Conservation (phyloP, 2,888 invertebrate genomes). For the Tetheella fluctuosa region DNA sequence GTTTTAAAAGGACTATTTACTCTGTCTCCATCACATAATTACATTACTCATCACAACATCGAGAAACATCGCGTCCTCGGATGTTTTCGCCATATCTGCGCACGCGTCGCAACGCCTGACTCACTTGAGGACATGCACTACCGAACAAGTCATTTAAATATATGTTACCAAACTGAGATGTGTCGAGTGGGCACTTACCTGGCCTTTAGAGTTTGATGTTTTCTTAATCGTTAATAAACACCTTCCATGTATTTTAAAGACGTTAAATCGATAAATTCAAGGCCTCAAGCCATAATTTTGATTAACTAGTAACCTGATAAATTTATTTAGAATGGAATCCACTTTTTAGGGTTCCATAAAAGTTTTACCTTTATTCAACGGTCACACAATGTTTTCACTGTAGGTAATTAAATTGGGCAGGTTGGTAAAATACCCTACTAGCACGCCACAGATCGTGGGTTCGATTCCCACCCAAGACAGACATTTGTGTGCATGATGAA, state of each 20-base stretch:
- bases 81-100: slow-evolving; percentile 68
- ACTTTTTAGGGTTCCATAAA: too few relatives aligned
- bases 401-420: too few relatives aligned
- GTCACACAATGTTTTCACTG: too few relatives aligned
- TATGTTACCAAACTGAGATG: slow-evolving; percentile 27
- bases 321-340: too few relatives aligned
- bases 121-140: slow-evolving; percentile 34
- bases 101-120: slow-evolving; percentile 40
- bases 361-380: too few relatives aligned
- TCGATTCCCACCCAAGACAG: too few relatives aligned
- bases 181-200: slow-evolving; percentile 1
- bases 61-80: slow-evolving; percentile 47
- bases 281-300: not conserved
- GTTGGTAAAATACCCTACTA: too few relatives aligned
- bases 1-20: slow-evolving; percentile 7
- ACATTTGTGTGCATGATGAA: too few relatives aligned
- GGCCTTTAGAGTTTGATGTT: not conserved
- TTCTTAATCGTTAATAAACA: not conserved
- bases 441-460: too few relatives aligned
- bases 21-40: slow-evolving; percentile 20
- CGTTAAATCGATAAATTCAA: not conserved
- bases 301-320: too few relatives aligned
- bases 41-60: slow-evolving; percentile 54
- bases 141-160: slow-evolving; percentile 42
- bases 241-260: not conserved